Evolutionary conservation across 2,113 vertebrate species (phyloP).

Genomic region (Strigops habroptila): DNA sequence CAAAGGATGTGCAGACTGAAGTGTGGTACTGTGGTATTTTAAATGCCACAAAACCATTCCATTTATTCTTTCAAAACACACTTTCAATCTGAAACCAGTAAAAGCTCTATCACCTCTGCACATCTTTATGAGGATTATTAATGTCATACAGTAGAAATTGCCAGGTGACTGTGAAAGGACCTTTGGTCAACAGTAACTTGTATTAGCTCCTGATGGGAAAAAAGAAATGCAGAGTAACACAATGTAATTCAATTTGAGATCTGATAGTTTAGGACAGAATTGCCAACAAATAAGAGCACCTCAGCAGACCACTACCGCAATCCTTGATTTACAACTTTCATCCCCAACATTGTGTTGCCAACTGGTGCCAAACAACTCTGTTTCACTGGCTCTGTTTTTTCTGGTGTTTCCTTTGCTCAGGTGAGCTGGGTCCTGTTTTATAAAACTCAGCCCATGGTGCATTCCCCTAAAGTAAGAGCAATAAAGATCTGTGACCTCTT

Average conservation of each 20-base stretch:
- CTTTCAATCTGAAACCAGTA: background rate
- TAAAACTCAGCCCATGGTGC: background rate
- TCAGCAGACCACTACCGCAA: background rate
- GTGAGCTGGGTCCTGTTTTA: background rate
- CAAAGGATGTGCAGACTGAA: constrained; percentile 11
- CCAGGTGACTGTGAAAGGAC: constrained; percentile 34
- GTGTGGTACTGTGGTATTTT: background rate
- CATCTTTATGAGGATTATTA: constrained; percentile 35
- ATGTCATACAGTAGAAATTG: constrained; percentile 30
- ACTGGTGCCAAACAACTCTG: background rate
- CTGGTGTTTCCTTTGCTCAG: background rate
- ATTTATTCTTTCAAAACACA: constrained; percentile 12
- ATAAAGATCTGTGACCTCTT: background rate
- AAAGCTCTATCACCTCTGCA: background rate
- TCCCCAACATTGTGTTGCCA: background rate
- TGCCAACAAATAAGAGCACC: background rate
- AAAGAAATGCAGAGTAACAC: background rate
- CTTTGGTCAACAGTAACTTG: constrained; percentile 26
- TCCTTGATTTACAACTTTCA: constrained; percentile 4
- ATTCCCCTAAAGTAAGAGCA: background rate
- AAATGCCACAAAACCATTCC: constrained; percentile 1
- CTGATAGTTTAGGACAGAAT: background rate
- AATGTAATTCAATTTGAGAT: background rate
- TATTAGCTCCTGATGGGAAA: background rate
- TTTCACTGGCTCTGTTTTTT: background rate